phyloP scores from a whole-genome alignment of 2,888 invertebrate genomes.

The Pedicia rivosa region DNA sequence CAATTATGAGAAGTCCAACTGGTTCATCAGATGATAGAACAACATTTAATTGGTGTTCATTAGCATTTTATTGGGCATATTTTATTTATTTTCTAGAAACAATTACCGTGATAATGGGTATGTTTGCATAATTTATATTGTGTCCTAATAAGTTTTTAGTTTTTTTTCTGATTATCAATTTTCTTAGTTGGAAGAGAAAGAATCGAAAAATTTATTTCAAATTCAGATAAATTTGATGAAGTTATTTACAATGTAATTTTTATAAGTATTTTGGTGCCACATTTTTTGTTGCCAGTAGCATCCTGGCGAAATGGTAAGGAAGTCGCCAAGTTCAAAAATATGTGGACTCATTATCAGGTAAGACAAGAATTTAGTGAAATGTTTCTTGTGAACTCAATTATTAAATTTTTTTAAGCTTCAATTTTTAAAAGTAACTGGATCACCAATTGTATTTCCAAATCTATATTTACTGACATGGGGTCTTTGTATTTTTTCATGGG shows the following conservation, averaged over 20 bases:
- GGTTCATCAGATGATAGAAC: conserved; percentile 34
- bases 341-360: conserved; percentile 58
- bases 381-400: too few relatives aligned
- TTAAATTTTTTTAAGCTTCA: conserved; percentile 24
- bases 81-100: conserved; percentile 44
- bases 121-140: background rate
- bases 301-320: conserved; percentile 55
- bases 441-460: conserved; percentile 47
- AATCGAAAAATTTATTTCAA: conserved; percentile 36
- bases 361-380: conserved; percentile 31
- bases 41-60: conserved; percentile 47
- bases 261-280: conserved; percentile 51
- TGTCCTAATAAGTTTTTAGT: background rate
- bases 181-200: conserved; percentile 35
- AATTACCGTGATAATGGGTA: conserved; percentile 32
- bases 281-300: conserved; percentile 48
- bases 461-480: conserved; percentile 45
- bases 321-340: conserved; percentile 59
- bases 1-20: conserved; percentile 47
- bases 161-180: conserved; percentile 16
- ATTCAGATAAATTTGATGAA: conserved; percentile 52
- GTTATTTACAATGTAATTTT: conserved; percentile 61
- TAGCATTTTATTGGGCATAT: conserved; percentile 49
- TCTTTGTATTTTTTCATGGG: conserved; percentile 50
- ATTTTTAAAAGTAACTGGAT: conserved; percentile 43